These are phyloP conservation scores for Andrena fulva DNA, from an alignment of 2,888 invertebrate species.

Conservation along the genomic window DNA sequence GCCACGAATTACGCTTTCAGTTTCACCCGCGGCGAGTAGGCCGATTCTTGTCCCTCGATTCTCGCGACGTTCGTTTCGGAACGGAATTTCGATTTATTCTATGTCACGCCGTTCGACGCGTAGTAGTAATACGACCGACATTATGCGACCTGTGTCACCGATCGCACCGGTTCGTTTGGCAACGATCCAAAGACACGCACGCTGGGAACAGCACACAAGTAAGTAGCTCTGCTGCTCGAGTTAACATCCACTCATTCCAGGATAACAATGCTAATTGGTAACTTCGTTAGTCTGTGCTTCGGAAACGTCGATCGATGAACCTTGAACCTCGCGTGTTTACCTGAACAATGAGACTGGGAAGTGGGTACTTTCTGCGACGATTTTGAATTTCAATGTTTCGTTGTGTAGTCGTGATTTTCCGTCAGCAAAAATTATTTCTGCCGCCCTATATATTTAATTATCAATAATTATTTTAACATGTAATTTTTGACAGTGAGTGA, in stretches of 20 bases:
- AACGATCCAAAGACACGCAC: conserved; percentile 78
- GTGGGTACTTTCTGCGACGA: too few relatives aligned
- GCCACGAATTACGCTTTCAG: not conserved
- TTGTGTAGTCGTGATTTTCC: not conserved
- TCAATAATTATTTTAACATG: too few relatives aligned
- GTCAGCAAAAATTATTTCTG: too few relatives aligned
- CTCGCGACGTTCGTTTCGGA: not conserved
- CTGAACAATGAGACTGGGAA: not conserved
- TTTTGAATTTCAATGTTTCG: not conserved
- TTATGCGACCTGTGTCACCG: conserved; percentile 76
- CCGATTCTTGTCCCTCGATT: not conserved
- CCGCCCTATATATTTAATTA: too few relatives aligned
- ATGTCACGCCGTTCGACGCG: conserved; percentile 39
- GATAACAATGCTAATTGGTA: not conserved
- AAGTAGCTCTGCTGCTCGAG: conserved; percentile 69
- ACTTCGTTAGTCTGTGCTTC: not conserved
- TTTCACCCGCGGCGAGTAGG: not conserved
- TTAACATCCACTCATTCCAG: not conserved
- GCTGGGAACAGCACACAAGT: conserved; percentile 81
- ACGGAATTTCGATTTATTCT: conserved; percentile 4
- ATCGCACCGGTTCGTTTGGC: conserved; percentile 76
- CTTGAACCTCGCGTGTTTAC: not conserved
- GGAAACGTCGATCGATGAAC: not conserved
- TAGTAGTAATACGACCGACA: conserved; percentile 69
- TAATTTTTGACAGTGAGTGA: too few relatives aligned